Conservation (phyloP, 2,797 vertebrate genomes). For the Argentina silus region DNA sequence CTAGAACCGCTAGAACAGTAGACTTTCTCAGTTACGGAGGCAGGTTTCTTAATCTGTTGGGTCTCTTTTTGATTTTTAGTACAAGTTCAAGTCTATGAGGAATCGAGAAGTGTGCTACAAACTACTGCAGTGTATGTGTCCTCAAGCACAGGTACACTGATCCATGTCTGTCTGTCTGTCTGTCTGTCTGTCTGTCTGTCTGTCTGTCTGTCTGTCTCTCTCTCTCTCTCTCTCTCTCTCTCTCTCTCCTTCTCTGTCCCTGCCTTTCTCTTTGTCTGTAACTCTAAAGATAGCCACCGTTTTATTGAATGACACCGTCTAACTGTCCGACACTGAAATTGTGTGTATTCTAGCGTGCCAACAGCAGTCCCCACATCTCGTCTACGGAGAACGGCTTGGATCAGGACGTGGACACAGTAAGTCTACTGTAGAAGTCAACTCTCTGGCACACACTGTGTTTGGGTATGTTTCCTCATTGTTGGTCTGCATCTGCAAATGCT, state of each 20-base stretch:
- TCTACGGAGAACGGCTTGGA: constrained; percentile 53
- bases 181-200: background rate
- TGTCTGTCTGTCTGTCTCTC: background rate
- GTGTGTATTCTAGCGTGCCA: constrained; percentile 9
- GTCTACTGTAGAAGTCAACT: too few relatives aligned
- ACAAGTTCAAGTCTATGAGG: constrained; percentile 79
- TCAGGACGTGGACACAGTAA: constrained; percentile 57
- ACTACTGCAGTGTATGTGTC: constrained; percentile 73
- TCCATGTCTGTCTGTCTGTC: background rate
- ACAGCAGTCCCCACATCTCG: constrained; percentile 53
- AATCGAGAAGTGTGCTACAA: constrained; percentile 76
- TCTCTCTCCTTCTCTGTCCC: background rate
- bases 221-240: background rate
- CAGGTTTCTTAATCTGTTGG: background rate
- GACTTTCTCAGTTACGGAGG: background rate
- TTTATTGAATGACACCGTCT: background rate
- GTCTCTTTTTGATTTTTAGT: constrained; percentile 62
- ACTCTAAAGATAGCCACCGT: background rate
- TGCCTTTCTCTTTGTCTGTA: background rate
- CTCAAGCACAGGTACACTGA: constrained; percentile 69
- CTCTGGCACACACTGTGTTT: too few relatives aligned
- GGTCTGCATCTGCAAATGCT: too few relatives aligned
- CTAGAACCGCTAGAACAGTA: too few relatives aligned
- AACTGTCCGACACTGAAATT: too few relatives aligned
- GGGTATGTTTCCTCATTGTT: too few relatives aligned